Evolutionary conservation across 2,797 vertebrate genomes (phyloP), one percentile per base, ranked within the genome.

Genomic region (Xenops minutus): DNA sequence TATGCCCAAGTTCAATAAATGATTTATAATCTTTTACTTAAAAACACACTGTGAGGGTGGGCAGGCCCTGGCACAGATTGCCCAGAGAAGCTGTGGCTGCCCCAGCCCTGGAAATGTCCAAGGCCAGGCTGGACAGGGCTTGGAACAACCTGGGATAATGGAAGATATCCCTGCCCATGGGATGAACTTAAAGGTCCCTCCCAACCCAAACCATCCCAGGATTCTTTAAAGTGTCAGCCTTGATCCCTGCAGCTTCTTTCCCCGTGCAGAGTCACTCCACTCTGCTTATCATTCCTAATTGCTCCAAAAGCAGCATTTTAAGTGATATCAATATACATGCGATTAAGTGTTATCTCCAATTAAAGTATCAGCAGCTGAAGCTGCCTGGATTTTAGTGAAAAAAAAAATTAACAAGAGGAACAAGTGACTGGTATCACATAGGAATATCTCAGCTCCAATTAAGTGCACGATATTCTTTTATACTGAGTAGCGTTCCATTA

Each of bases 1-100:
- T 64, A 79, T 74, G 32, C 63, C 39, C 7, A 48, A 96, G 72
- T 62, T 27, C 27, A 61, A 21, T 10, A 88, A 96, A 92, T 29
- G 20, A 43, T 94, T 85, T 48, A 32, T 17, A 62, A 79, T 51
- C 14, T 94, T 95, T 88, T 66, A 48, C 94, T 85, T 95, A 27
- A 75, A 73, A 58, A 79, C 49, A 71, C 71, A 1, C 92, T 55
- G 21, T 34, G 22, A 41, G 49, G 12, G 12, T 18, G 68, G 16
- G 8, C 16, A 43, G 68, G 68, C 49, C 56, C 56, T 59, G 56
- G 22, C 56, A 37, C 34, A 59, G 56, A 16, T 5, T 37, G 56
- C 15, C 16, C 56, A 59, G 36, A 37, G 34, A 12, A 37, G 36
- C 15, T 69, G 67, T 51, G 59, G 59, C 37, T 63, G 29, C 61